A percentile compares a stretch with the other conserved stretches of the same genome.
These are phyloP conservation scores for Cephus sareptanus DNA, from an alignment of 2,888 invertebrate species.

Conservation along the genomic window DNA sequence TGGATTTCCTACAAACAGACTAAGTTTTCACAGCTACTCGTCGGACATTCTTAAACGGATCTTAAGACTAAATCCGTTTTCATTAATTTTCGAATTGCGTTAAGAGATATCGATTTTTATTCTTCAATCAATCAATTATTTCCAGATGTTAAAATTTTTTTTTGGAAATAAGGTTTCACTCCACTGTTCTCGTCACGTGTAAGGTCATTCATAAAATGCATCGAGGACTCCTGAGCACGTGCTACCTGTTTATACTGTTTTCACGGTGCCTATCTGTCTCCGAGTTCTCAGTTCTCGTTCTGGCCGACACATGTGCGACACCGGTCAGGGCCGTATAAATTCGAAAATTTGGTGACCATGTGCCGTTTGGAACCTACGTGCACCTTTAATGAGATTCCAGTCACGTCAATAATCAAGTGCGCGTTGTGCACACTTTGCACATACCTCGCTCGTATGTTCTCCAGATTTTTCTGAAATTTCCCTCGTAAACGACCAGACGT, in stretches of 20 bases:
- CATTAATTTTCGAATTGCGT: neutral
- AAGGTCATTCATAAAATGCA: neutral
- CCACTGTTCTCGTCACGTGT: neutral
- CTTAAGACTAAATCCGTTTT: neutral
- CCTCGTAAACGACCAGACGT: neutral
- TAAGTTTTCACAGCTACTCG: neutral
- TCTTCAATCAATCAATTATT: neutral
- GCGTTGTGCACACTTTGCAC: slow-evolving; percentile 7
- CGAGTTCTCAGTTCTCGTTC: slow-evolving; percentile 24
- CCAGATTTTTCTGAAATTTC: slow-evolving; percentile 13
- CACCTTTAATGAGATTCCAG: slow-evolving; percentile 50
- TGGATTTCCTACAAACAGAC: neutral
- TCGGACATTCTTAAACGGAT: neutral
- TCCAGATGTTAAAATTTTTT: neutral
- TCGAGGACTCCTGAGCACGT: slow-evolving; percentile 23
- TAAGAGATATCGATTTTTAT: neutral
- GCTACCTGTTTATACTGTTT: slow-evolving; percentile 39
- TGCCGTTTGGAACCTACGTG: slow-evolving; percentile 26
- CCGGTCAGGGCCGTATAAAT: slow-evolving; percentile 19
- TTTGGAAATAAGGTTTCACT: neutral
- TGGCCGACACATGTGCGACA: slow-evolving; percentile 33
- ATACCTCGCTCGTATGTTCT: slow-evolving; percentile 12
- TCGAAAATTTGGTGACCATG: slow-evolving; percentile 44
- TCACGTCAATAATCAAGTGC: slow-evolving; percentile 42
- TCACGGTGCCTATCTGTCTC: slow-evolving; percentile 17